Evolutionary conservation across 1,140 invertebrate species (phyloP), one percentile per base, ranked within the genome.

Genomic region (Oncopeltus fasciatus): DNA sequence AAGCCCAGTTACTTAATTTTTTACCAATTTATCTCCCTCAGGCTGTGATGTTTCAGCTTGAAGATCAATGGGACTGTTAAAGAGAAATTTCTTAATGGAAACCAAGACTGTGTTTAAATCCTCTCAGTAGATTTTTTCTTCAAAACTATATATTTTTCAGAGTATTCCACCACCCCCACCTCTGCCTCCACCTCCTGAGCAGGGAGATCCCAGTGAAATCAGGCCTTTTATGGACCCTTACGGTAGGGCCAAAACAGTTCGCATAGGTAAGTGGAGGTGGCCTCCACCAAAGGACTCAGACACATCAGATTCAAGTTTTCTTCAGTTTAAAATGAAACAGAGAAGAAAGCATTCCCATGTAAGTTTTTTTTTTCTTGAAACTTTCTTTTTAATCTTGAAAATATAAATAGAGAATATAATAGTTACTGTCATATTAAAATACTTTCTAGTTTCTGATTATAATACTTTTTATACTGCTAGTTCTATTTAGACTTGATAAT

Each of bases 191-290:
- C 86, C 87, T 21, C 75, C 89, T 38, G 85, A 90, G 67, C 79
- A 79, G n/a, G 81, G 81, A 57, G 86, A 88, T 71, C 83, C 86
- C 0, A 86, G 83, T 1, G 86, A 88, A 71, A 81, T 81, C 1
- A 74, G 87, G 18, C 88, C 88, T 2, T 94, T 92, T 70, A 77
- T 92, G 29, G 90, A 94, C 72, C 90, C 90, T 0, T 94, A 94
- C 66, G 91, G 92, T 1, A 74, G 93, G 49, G 93, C 93, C 0
- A 94, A 95, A 71, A 97, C 93, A 0, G 92, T 98, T 5, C 76
- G 93, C 49, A 95, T 98, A 57, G 94, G 93, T 11, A 95, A 95
- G 77, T 95, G 93, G 88, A 77, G 92, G 59, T 97, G 94, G 92
- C 94, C 94, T 28, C 95, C 94, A 18, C 89, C 88, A 1, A 86